A percentile compares a stretch with the other conserved stretches of the same genome.
phyloP scores from a whole-genome alignment of 1,140 invertebrate species.

The Orchesella cincta region DNA sequence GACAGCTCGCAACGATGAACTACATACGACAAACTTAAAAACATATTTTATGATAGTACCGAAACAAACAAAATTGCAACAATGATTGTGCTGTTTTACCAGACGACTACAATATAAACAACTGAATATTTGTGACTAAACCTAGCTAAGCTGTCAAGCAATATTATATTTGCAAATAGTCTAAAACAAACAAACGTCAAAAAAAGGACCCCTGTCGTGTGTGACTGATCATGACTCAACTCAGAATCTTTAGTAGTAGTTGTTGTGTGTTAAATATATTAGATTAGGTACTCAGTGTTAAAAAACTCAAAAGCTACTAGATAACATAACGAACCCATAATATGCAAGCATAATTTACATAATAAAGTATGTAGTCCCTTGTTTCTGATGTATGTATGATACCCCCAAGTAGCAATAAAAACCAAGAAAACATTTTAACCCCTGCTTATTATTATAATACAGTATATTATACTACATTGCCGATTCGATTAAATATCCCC shows the following conservation, averaged over 20 bases:
- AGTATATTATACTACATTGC: background rate
- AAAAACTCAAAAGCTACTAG: background rate
- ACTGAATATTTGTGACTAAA: constrained; percentile 2
- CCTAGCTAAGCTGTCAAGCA: no score
- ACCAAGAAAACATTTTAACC: no score
- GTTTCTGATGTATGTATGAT: background rate
- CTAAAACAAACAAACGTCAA: no score
- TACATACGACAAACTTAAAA: background rate
- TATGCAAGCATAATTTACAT: constrained; percentile 5
- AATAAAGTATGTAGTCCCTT: constrained; percentile 4
- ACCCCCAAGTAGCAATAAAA: background rate
- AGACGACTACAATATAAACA: background rate
- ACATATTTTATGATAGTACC: background rate
- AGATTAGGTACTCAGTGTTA: constrained; percentile 11
- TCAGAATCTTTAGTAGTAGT: no score
- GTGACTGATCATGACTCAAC: no score
- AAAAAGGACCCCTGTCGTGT: no score
- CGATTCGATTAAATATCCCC: no score
- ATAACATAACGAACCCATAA: background rate
- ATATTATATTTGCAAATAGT: no score
- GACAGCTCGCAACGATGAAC: background rate
- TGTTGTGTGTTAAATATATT: no score
- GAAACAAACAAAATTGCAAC: constrained; percentile 12
- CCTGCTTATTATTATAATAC: no score
- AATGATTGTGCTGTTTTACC: constrained; percentile 21